Base-by-base conservation (phyloP, 2,888 invertebrate species). In the Drosophila pegasa region DNA sequence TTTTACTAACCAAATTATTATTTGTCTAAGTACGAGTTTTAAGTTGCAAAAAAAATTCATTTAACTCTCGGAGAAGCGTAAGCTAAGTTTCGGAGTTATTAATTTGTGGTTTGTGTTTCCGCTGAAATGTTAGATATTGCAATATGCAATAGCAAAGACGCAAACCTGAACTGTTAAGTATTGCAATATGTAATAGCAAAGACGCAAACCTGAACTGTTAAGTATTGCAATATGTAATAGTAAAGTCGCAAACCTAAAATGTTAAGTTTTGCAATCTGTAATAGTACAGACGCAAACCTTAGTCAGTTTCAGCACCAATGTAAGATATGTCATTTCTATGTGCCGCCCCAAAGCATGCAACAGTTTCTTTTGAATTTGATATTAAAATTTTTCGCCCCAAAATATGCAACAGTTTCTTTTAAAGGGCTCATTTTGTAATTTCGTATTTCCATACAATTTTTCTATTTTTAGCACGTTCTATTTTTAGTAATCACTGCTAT, bases 1-100 rank as follows among this genome's bases (percentile, higher is more conserved):
- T 57, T 61, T 52, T 52, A 69, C 69, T 61, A 70, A 61, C 69
- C 29, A 70, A 47, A 8, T 12, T 10, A 51, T 9, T 14, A 8
- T 56, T 18, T 33, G 47, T 8, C 14, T 14, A 3, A 8, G 20
- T 8, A 7, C 20, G 3, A 5, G 1, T 33, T 4, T n/a, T 31
- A 7, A 6, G 8, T 8, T 29, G 2, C 29, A 8, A 29, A 29
- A 29, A 8, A 8, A 6, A 8, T 29, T 29, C 10, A n/a, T 35
- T 35, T 0, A n/a, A n/a, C 16, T 16, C 22, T 8, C 9, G 37
- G 1, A 37, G 7, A 9, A 6, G n/a, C 6, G 2, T 3, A 33
- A 33, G 14, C 14, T 12, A n/a, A 35, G 16, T 38, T 22, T 41
- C 43, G 25, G 18, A 47, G 33, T 1, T 8, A 8, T 33, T 14